Evolutionary conservation across 2,113 vertebrate species (phyloP), one percentile per base, ranked within the genome.

Genomic region (Aegotheles bennettii): DNA sequence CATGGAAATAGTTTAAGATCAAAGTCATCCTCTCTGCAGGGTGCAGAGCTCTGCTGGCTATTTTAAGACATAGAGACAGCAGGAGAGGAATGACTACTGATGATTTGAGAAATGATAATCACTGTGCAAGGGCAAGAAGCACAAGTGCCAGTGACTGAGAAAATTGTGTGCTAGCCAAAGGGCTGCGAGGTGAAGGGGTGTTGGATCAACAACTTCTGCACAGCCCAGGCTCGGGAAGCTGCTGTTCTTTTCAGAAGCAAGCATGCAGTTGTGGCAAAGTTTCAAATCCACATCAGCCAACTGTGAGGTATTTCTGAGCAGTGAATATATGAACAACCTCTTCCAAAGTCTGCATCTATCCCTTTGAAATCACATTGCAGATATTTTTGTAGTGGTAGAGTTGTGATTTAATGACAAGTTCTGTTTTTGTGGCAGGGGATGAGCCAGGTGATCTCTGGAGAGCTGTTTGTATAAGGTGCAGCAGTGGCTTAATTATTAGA

Each of bases 31-130:
- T 81, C 90, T 89, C 93, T 11, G 48, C 90, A 75, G 90, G 92
- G 92, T 87, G 61, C 89, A 90, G 89, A 95, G 86, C 80, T 95
- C 86, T 78, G 51, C 13, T 68, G 94, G 64, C 92, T 96, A 95
- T 96, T 97, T 96, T 96, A 96, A 92, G 95, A 86, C 61, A 33
- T 21, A 87, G 60, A 96, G 79, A 88, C 92, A 94, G 92, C 90
- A 67, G 95, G 93, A 95, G 76, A 94, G 85, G 87, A 83, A 96
- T 56, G 87, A 93, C 92, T 90, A 91, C 83, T 74, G 95, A 94
- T 95, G 68, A 93, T 95, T 35, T 93, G 95, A 97, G 83, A 94
- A 96, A 92, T 87, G 51, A 87, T 86, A 84, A 95, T 97, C 91
- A 89, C 89, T 4, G 35, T 94, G 89, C 93, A 96, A 97, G 96